A percentile compares a stretch with the other conserved stretches of the same genome.
phyloP scores from a whole-genome alignment of 2,797 vertebrate genomes.

The Morus bassanus region DNA sequence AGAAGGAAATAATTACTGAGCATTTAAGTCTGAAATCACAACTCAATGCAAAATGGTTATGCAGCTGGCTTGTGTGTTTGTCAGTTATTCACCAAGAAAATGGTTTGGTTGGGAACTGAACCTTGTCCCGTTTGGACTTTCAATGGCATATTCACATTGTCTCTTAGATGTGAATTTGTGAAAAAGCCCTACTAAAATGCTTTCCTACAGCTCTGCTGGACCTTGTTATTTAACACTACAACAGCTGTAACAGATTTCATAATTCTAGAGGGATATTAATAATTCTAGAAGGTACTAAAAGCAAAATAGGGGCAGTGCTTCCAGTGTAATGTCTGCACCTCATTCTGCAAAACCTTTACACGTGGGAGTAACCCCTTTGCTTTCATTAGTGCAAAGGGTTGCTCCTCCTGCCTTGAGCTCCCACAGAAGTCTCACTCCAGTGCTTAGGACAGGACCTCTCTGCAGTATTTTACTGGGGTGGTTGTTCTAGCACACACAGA shows the following conservation, averaged over 20 bases:
- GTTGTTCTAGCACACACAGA: background rate
- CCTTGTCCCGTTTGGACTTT: background rate
- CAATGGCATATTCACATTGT: background rate
- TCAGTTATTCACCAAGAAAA: background rate
- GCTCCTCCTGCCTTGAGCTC: background rate
- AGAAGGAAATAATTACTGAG: slow-evolving; percentile 54
- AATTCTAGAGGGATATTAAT: background rate
- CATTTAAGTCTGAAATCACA: slow-evolving; percentile 43
- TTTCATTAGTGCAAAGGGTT: background rate
- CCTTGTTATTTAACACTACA: background rate
- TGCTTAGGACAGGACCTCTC: rapidly evolving
- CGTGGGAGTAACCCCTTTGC: background rate
- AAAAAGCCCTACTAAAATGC: background rate
- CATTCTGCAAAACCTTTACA: background rate
- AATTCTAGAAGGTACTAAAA: background rate
- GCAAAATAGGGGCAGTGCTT: background rate
- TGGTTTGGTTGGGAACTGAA: background rate
- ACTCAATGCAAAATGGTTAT: background rate
- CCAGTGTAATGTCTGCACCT: background rate
- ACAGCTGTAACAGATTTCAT: background rate
- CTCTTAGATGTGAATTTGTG: background rate
- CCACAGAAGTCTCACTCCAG: background rate
- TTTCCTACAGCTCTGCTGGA: background rate
- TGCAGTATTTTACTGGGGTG: background rate
- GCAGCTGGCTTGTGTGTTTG: background rate